Evolutionary conservation across 2,113 vertebrate species (phyloP).

Genomic region (Sturnus vulgaris): DNA sequence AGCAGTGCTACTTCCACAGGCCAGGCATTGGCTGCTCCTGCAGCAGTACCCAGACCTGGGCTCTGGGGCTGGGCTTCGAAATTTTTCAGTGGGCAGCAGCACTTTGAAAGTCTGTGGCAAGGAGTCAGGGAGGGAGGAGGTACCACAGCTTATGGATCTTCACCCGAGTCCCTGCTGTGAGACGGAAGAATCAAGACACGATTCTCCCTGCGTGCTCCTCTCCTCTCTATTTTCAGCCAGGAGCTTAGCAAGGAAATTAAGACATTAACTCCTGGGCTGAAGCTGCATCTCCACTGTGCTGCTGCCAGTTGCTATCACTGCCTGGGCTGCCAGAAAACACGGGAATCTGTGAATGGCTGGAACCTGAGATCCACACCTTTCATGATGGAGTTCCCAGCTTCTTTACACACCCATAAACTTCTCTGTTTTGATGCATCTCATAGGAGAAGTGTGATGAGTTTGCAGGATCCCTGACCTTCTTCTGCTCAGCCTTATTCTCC

Average conservation of each 20-base stretch:
- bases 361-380: not conserved
- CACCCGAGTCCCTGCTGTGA: not conserved
- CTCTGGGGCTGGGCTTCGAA: not conserved
- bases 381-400: not conserved
- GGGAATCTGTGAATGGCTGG: not conserved
- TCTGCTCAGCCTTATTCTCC: not conserved
- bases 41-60: not conserved
- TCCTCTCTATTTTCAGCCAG: not conserved
- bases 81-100: not conserved
- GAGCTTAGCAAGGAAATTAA: not conserved
- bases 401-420: not conserved
- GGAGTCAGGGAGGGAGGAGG: not conserved
- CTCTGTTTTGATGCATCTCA: not conserved
- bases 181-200: fast-evolving
- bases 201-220: not conserved
- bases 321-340: not conserved
- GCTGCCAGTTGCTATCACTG: not conserved
- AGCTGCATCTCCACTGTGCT: not conserved
- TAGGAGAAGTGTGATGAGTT: not conserved
- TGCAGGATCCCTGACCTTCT: not conserved
- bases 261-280: not conserved
- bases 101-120: not conserved
- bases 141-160: not conserved
- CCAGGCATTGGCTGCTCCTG: not conserved
- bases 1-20: not conserved